Evolutionary conservation across 2,888 invertebrate species (phyloP), one percentile per base, ranked within the genome.

Genomic region (Blastobasis adustella): DNA sequence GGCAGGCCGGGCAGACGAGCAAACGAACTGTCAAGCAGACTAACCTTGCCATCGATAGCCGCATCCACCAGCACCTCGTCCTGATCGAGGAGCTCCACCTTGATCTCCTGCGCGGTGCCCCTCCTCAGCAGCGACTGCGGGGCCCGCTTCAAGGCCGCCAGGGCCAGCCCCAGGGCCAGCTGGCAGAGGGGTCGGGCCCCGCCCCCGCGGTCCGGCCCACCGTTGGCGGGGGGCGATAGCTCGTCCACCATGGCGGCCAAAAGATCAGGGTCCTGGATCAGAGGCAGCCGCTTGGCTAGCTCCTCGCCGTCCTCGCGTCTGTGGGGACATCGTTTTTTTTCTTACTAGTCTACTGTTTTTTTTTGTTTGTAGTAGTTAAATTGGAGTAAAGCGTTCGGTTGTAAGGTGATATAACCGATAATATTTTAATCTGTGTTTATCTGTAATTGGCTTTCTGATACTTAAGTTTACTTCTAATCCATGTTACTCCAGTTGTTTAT

Each of bases 11-110:
- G n/a, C n/a, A n/a, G n/a, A n/a, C n/a, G n/a, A n/a, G n/a, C n/a
- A n/a, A n/a, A n/a, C n/a, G n/a, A n/a, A n/a, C n/a, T n/a, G n/a
- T n/a, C n/a, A n/a, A n/a, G n/a, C n/a, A n/a, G n/a, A 44, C 58
- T 54, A 38, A 87, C 89, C 76, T 91, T 92, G 50, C 91, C 91
- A 45, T 94, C 92, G 46, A 97, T 92, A 1, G 97, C 95, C 5
- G 92, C 90, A 65, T 96, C 95, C 1, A 96, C 90, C 0, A 96
- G 82, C 56, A 90, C 85, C 66, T 97, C 97, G 70, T 97, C 97
- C 59, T 95, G 93, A 62, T 95, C 95, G 44, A 92, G 85, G 37
- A 83, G 64, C 50, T 85, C 73, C 8, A 60, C 57, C 45, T 64
- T 62, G 1, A 61, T 57, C 46, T 69, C 69, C 2, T 53, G 74